Evolutionary conservation across 2,797 vertebrate genomes (phyloP).

Genomic region (Aviceda leuphotes): DNA sequence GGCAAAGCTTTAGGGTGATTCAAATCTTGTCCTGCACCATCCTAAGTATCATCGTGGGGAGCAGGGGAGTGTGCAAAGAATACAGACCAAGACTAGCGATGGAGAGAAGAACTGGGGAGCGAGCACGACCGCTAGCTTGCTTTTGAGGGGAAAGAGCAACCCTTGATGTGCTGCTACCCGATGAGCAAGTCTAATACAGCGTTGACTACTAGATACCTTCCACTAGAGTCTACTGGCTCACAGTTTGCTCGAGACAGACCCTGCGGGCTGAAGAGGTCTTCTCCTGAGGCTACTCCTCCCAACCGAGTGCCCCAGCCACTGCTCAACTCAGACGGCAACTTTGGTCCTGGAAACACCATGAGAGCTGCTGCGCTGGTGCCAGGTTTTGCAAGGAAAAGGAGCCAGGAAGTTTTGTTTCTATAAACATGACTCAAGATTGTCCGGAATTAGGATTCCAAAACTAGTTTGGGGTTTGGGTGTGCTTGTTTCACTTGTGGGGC

Average conservation of each 20-base stretch:
- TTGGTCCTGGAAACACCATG: not conserved
- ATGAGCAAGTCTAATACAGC: not conserved
- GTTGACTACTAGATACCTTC: not conserved
- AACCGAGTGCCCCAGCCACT: fast-evolving
- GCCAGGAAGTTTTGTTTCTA: not conserved
- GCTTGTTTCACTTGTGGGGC: not conserved
- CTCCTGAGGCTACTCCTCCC: not conserved
- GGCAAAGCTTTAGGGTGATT: not conserved
- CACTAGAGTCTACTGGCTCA: not conserved
- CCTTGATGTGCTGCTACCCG: not conserved
- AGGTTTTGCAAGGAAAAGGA: not conserved
- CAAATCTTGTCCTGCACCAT: not conserved
- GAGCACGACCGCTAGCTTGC: not conserved
- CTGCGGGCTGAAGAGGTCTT: not conserved
- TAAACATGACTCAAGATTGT: not conserved
- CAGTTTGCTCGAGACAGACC: not conserved
- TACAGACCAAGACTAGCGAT: not conserved
- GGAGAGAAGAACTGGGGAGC: not conserved
- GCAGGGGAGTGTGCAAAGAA: not conserved
- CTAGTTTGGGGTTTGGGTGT: not conserved
- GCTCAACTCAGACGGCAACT: not conserved
- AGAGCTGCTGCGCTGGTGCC: not conserved
- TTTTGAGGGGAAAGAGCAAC: not conserved
- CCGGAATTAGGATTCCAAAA: not conserved
- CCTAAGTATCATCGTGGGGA: not conserved